Percentiles rank a stretch among this genome's conserved stretches.
phyloP scores from a whole-genome alignment of 2,113 vertebrate species.

The Clarias gariepinus region DNA sequence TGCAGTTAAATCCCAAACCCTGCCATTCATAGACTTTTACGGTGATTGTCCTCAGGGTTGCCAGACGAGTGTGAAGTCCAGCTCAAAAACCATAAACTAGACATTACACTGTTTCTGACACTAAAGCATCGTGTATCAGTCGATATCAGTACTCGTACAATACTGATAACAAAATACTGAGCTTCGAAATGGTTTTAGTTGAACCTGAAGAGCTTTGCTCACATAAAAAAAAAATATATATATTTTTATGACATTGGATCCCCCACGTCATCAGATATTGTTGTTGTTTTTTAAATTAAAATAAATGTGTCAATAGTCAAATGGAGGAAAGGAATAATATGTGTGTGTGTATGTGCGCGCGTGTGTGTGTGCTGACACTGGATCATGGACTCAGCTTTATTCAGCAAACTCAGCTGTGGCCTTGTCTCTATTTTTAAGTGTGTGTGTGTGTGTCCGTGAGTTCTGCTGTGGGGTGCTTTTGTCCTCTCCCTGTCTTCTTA shows the following conservation, averaged over 20 bases:
- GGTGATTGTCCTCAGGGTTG: neutral
- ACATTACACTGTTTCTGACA: too few species aligned
- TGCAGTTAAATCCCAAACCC: neutral
- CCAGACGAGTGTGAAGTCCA: neutral
- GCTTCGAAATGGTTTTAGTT: too few species aligned
- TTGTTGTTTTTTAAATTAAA: too few species aligned
- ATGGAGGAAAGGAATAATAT: too few species aligned
- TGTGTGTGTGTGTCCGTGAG: neutral
- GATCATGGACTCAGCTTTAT: neutral
- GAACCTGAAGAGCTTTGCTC: too few species aligned
- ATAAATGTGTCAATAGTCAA: too few species aligned
- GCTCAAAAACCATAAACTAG: too few species aligned
- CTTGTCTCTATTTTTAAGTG: neutral
- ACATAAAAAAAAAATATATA: too few species aligned
- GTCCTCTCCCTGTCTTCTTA: neutral
- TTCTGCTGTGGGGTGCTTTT: conserved; percentile 13
- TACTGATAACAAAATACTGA: too few species aligned
- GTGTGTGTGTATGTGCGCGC: neutral
- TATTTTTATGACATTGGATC: too few species aligned
- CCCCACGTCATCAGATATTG: too few species aligned
- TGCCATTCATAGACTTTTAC: neutral
- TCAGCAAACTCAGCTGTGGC: conserved; percentile 22
- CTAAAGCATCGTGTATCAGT: neutral
- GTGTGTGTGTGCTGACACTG: neutral
- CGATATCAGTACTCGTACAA: too few species aligned